Percentiles rank a stretch among this genome's conserved stretches.
These are phyloP conservation scores for human DNA, from an alignment of 2,113 vertebrate species.

Conservation along the genomic window DNA sequence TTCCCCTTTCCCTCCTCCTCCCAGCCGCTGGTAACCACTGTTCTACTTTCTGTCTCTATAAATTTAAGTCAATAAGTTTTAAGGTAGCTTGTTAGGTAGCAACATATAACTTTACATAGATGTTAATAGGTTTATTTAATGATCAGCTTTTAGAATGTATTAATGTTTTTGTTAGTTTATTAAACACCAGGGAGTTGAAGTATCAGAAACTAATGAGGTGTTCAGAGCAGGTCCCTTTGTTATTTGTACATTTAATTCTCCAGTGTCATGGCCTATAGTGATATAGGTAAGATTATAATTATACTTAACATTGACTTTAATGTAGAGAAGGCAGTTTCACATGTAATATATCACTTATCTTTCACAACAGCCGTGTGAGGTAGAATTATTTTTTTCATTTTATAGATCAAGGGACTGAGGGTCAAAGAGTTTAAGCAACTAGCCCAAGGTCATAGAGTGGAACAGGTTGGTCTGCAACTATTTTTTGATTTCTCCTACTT, in stretches of 20 bases:
- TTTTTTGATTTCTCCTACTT: background rate
- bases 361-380: constrained; percentile 15
- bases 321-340: background rate
- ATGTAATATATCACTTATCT: background rate
- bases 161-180: background rate
- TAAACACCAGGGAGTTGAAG: background rate
- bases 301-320: constrained; percentile 32
- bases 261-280: background rate
- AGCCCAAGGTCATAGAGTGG: background rate
- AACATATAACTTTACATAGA: background rate
- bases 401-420: constrained; percentile 2
- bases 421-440: constrained; percentile 35
- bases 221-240: background rate
- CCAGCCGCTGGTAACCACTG: background rate
- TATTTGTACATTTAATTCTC: constrained; percentile 18
- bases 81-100: background rate
- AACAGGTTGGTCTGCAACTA: background rate
- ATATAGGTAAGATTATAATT: constrained; percentile 48
- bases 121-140: background rate
- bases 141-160: background rate
- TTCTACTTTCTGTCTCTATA: background rate
- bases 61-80: background rate
- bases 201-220: background rate
- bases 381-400: background rate
- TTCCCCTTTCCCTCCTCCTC: background rate